Base-by-base conservation (phyloP, 2,797 vertebrate genomes). In the Chrysolophus pictus region DNA sequence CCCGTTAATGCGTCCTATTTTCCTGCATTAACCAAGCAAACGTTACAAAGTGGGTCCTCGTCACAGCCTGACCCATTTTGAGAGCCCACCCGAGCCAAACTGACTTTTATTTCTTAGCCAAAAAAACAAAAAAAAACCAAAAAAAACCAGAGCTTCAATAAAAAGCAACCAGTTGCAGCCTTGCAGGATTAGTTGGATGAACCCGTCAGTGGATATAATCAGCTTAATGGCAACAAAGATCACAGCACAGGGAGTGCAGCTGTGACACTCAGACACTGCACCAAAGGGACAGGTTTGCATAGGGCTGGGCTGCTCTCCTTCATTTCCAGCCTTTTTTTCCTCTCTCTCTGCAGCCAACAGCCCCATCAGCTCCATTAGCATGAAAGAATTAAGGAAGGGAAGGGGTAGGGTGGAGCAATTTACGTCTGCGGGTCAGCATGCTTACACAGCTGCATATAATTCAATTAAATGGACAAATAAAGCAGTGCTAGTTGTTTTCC, bases 401-500 rank as follows among this genome's bases (percentile, higher is more conserved):
- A 93, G 67, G 80, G 93, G 96, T 89, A 91, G 93, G 87, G 92
- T 95, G 85, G 88, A 95, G 84, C 93, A 96, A 97, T 97, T 97
- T 96, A 97, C 77, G 23, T 92, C 90, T 49, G 67, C 16, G 78
- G 96, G 96, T 97, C 95, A 87, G 90, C 91, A 83, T 90, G 70
- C 93, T 96, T 95, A 84, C 96, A 96, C 62, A 70, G 93, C 72
- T 0, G 77, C 85, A 87, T 97, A 96, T 97, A 97, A 97, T 96
- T 97, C 96, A 97, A 96, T 97, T 97, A 96, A 96, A 97, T 95
- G 92, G 88, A 97, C 96, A 97, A 97, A 97, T 97, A 97, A 96
- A 96, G 96, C 92, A 75, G 91, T 95, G 96, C 62, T 83, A 94
- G 96, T 93, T 97, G 94, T 97, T 97, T 94, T 94, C 93, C 96